Evolutionary conservation across 2,113 vertebrate genomes (phyloP).

Genomic region (Sorex fumeus): DNA sequence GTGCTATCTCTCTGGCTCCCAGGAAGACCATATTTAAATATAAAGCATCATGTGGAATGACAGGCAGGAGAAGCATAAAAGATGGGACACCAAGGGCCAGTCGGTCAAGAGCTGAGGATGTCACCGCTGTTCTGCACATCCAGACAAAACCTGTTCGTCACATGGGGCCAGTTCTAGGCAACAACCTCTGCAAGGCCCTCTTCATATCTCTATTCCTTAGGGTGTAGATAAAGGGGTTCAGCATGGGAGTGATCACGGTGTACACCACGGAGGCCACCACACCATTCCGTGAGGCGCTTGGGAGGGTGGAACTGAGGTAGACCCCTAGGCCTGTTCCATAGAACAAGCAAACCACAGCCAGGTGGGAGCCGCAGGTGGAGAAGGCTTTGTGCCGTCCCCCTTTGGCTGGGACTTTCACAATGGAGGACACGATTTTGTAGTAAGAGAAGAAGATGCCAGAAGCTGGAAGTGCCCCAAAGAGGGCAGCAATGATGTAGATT

Average conservation of each 20-base stretch:
- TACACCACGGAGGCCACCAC: background rate
- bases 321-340: slow-evolving; percentile 34
- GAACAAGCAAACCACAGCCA: slow-evolving; percentile 58
- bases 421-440: slow-evolving; percentile 25
- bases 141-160: no score
- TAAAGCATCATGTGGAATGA: no score
- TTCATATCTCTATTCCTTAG: slow-evolving; percentile 28
- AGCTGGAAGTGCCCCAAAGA: slow-evolving; percentile 53
- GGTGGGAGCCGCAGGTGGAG: slow-evolving; percentile 60
- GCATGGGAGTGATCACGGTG: background rate
- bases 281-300: background rate
- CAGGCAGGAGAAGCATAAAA: background rate
- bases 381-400: slow-evolving; percentile 69
- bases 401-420: slow-evolving; percentile 49
- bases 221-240: background rate
- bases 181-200: background rate
- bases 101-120: no score
- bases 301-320: slow-evolving; percentile 14
- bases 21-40: no score
- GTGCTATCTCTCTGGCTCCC: no score
- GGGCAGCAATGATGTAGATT: slow-evolving; percentile 44
- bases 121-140: no score
- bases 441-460: slow-evolving; percentile 55
- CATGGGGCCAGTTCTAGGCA: no score
- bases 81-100: no score